A percentile compares a stretch with the other conserved stretches of the same genome.
These are phyloP conservation scores for Ophioninae sp. DNA, from an alignment of 2,888 invertebrate species.

Conservation along the genomic window DNA sequence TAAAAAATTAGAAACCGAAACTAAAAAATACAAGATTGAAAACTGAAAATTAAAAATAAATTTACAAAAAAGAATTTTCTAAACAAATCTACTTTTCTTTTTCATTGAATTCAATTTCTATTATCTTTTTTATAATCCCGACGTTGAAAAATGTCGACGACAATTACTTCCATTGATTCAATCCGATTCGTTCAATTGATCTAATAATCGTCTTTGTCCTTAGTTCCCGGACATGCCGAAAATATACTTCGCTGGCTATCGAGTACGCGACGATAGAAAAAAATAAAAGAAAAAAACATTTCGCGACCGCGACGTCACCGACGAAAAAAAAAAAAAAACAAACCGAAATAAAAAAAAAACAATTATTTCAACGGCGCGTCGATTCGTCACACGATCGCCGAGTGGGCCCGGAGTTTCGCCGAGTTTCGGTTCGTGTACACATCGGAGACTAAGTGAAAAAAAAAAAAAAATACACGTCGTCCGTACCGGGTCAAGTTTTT, in stretches of 20 bases:
- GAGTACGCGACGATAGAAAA: background rate
- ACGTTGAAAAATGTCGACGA: background rate
- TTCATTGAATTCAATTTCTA: too few relatives aligned
- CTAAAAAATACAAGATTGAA: too few relatives aligned
- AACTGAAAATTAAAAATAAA: too few relatives aligned
- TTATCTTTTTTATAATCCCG: background rate
- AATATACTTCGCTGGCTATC: background rate
- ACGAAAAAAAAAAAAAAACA: background rate
- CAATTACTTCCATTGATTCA: background rate
- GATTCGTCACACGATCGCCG: background rate
- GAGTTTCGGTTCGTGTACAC: background rate
- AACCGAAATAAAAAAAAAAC: background rate
- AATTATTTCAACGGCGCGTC: background rate
- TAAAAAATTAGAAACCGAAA: too few relatives aligned
- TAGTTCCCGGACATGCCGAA: background rate
- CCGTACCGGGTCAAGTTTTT: too few relatives aligned
- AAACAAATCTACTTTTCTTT: too few relatives aligned
- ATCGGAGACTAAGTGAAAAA: background rate
- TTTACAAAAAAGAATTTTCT: too few relatives aligned
- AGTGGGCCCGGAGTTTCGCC: background rate
- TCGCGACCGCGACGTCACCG: background rate
- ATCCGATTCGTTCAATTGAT: conserved; percentile 49
- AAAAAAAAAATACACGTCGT: background rate
- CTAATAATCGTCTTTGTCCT: conserved; percentile 31
- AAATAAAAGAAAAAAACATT: conserved; percentile 11